phyloP scores from a whole-genome alignment of 2,113 vertebrate genomes.

The Raja brachyura region DNA sequence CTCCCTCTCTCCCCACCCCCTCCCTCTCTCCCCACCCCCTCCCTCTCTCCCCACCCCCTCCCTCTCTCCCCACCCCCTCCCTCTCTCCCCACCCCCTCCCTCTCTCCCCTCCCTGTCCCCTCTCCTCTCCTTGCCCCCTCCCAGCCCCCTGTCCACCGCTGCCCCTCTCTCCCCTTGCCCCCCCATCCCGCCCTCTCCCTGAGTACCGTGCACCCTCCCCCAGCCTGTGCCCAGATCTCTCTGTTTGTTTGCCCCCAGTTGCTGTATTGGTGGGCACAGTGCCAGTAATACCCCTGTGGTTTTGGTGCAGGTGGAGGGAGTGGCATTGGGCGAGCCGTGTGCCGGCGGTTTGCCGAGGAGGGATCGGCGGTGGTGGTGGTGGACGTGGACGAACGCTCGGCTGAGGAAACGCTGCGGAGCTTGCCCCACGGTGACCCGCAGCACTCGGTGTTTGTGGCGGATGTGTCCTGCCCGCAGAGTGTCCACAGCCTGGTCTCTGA shows the following conservation, averaged over 20 bases:
- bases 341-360: conserved; percentile 65
- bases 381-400: conserved; percentile 61
- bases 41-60: no score
- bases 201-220: no score
- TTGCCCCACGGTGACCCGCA: conserved; percentile 49
- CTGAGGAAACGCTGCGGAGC: conserved; percentile 56
- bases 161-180: conserved; percentile 43
- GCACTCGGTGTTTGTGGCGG: conserved; percentile 59
- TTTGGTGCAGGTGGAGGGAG: conserved; percentile 64
- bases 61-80: no score
- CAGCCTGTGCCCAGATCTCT: no score
- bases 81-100: no score
- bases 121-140: no score
- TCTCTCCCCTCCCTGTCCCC: no score
- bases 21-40: no score
- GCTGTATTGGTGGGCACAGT: background rate
- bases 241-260: no score
- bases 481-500: conserved; percentile 56
- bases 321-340: conserved; percentile 71
- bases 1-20: no score
- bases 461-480: conserved; percentile 61
- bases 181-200: no score
- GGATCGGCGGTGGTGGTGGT: conserved; percentile 71
- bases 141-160: no score
- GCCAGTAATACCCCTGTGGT: background rate